Evolutionary conservation across 2,113 vertebrate species (phyloP).

Genomic region (Pavo muticus): DNA sequence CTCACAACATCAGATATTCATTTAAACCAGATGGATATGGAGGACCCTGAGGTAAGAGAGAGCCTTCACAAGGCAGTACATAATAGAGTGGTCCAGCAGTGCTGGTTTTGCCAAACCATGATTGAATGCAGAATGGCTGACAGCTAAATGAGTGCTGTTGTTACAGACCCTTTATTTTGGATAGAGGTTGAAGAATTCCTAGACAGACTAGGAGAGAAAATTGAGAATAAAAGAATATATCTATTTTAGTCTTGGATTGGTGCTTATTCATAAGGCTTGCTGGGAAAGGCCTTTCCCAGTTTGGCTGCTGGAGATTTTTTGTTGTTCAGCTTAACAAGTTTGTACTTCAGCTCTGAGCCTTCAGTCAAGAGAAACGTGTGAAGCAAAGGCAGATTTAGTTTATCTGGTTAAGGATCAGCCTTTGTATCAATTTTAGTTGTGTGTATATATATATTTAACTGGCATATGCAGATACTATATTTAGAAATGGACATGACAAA

Average conservation of each 20-base stretch:
- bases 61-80: not conserved
- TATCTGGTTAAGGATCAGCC: not conserved
- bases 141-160: not conserved
- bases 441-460: not conserved
- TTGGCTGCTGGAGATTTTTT: not conserved
- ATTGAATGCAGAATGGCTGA: not conserved
- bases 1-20: conserved; percentile 90
- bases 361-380: not conserved
- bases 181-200: not conserved
- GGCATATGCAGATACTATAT: not conserved
- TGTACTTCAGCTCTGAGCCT: not conserved
- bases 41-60: conserved; percentile 92
- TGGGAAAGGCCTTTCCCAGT: not conserved
- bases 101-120: not conserved
- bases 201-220: not conserved
- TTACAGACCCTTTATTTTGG: not conserved
- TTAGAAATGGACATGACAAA: not conserved
- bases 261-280: not conserved
- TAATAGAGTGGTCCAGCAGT: not conserved
- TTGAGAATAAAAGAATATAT: not conserved
- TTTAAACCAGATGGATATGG: conserved; percentile 94
- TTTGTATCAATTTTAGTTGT: not conserved
- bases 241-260: not conserved
- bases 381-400: not conserved
- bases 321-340: not conserved